Evolutionary conservation across 2,888 invertebrate genomes (phyloP).

Genomic region (Nomada flava): DNA sequence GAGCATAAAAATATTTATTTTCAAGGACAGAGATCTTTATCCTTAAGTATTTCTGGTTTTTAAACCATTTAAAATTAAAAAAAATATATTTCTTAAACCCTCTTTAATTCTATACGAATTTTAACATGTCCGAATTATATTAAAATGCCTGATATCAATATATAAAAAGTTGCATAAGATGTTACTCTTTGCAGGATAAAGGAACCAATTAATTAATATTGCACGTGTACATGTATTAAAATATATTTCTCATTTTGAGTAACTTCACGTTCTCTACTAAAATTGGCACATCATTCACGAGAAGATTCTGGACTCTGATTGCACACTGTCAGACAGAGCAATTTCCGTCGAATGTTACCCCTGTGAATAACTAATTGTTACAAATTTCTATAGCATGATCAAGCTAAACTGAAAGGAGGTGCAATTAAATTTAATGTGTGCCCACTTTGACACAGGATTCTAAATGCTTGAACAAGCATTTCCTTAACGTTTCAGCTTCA

Average conservation of each 20-base stretch:
- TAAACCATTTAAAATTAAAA: too few species aligned
- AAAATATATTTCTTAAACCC: too few species aligned
- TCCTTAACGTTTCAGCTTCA: not conserved
- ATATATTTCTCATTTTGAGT: not conserved
- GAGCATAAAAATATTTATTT: too few species aligned
- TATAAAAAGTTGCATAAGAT: too few species aligned
- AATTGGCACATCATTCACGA: not conserved
- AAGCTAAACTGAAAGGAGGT: not conserved
- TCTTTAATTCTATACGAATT: too few species aligned
- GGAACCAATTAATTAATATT: not conserved
- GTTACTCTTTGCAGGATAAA: too few species aligned
- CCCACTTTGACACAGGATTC: not conserved
- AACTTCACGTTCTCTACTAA: not conserved
- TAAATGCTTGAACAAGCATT: not conserved
- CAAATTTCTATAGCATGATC: not conserved
- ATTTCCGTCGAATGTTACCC: not conserved
- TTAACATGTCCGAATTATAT: too few species aligned
- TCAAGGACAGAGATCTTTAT: too few species aligned
- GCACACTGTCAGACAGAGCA: not conserved
- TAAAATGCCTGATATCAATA: too few species aligned
- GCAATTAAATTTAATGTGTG: not conserved
- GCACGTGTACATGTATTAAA: not conserved
- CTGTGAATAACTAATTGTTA: not conserved
- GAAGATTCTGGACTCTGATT: not conserved
- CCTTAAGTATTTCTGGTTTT: too few species aligned